Evolutionary conservation across 2,797 vertebrate species (phyloP), one percentile per base, ranked within the genome.

Genomic region (Eidolon dupreanum): DNA sequence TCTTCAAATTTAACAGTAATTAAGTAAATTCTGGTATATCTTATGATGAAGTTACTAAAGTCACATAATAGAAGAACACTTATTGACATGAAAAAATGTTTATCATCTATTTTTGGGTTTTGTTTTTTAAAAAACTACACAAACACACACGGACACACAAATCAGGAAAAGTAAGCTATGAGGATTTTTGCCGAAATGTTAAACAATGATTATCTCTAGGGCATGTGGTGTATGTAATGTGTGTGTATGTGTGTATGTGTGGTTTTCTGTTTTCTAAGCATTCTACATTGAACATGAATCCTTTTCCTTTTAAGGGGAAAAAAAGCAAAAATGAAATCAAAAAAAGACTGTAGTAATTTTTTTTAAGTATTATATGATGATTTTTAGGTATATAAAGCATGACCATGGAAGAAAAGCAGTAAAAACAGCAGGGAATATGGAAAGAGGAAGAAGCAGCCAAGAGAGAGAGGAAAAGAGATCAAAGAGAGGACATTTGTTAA

Each of bases 401-500:
- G 43, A 53, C n/a, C 43, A 22, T 41, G n/a, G 49, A 78, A 31
- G 38, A 36, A 84, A 63, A 77, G 9, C 70, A 13, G 20, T 33
- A 31, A 79, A 83, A 55, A 41, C 87, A 85, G 66, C 73, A 26
- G 81, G 66, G 55, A 88, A 16, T 57, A 2, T 53, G 22, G 24
- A 59, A 19, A 65, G 46, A 92, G 38, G 8, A 49, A 77, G 77
- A 4, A 70, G 43, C 49, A 20, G 79, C 26, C 43, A 33, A 57
- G 55, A 28, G 20, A 33, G 16, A 24, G 16, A 43, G 31, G 31
- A 55, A 51, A 71, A 63, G 79, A 68, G 84, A 71, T 96, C 87
- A 96, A 96, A 90, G 92, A 85, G 13, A 90, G 90, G 93, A 73
- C 90, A 46, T 26, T 20, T 5, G 7, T 59, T 36, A 93, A 95